Evolutionary conservation across 37 sponge, comb jelly and placozoan genomes (phyloP).

Genomic region (Cladorhizidae sp.): DNA sequence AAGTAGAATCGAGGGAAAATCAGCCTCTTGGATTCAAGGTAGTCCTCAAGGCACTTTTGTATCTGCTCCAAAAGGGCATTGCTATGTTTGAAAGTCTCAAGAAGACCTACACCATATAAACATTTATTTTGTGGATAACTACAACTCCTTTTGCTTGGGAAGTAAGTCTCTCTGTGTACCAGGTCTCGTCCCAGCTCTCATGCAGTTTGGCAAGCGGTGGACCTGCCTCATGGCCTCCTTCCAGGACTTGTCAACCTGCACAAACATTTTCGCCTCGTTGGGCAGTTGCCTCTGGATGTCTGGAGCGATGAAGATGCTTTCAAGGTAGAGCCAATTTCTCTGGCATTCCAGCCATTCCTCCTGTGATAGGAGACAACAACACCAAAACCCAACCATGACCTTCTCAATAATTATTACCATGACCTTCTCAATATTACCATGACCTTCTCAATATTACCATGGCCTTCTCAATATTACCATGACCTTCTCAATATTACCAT

Average conservation of each 20-base stretch:
- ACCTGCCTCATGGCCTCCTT: conserved; percentile 95
- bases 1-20: conserved; percentile 96
- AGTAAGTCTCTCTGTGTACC: no score
- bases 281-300: conserved; percentile 99
- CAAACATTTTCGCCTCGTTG: conserved; percentile 97
- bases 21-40: conserved; percentile 92
- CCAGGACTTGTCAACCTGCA: conserved; percentile 96
- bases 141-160: no score
- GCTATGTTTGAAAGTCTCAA: conserved; percentile 90
- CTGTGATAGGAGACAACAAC: conserved; percentile 41
- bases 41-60: conserved; percentile 98
- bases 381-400: neutral
- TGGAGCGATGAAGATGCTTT: conserved; percentile 99
- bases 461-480: no score
- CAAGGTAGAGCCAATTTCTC: conserved; percentile 97
- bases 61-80: conserved; percentile 92
- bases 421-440: no score
- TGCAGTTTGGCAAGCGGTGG: conserved; percentile 81
- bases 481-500: no score
- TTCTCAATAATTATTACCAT: no score
- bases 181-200: conserved; percentile 85
- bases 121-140: neutral
- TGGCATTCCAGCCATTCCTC: conserved; percentile 97
- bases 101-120: conserved; percentile 58
- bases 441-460: no score